Evolutionary conservation across 2,113 vertebrate species (phyloP), one percentile per base, ranked within the genome.

Genomic region (Indri indri): DNA sequence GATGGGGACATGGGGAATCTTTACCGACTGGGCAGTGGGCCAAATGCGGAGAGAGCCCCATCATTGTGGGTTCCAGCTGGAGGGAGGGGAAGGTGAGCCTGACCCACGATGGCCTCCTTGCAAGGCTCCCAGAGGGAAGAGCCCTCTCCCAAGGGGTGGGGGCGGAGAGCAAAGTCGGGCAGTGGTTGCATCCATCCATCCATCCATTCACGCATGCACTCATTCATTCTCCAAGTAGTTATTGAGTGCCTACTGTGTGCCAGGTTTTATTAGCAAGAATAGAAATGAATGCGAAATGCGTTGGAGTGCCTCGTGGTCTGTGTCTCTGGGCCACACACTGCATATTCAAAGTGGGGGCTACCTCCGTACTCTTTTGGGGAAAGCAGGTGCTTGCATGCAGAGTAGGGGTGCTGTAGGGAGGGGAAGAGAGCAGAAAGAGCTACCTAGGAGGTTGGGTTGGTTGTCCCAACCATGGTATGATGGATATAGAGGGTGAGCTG

Each of bases 21-120:
- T 98, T 97, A 98, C 90, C 94, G 93, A 89, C 97, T 92, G 88
- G 88, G 34, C 22, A 40, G 20, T 59, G 63, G 40, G 40, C 45
- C 50, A 52, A 42, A 85, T 45, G 30, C 5, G 23, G 50, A 47
- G 70, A 85, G 34, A 85, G 50, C 52, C 84, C 63, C 47, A 20
- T 79, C 81, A 79, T 40, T 52, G 71, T 68, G 80, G 61, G 80
- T 70, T 66, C 42, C 88, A 59, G 52, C 20, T 61, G 42, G 59
- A 85, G 25, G 63, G 32, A 85, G 34, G 59, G 40, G 12, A 54
- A 52, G 25, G 22, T 40, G 34, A 86, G 5, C 34, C 68, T 79
- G 34, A 59, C 5, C 9, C 42, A 22, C 5, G 59, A 52, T 25
- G 25, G 63, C 40, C 34, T 95, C 77, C 59, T 59, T 50, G 37